Percentiles rank a stretch among this genome's conserved stretches.
Conservation (phyloP, 2,888 invertebrate species). For the Andrena bicolor region DNA sequence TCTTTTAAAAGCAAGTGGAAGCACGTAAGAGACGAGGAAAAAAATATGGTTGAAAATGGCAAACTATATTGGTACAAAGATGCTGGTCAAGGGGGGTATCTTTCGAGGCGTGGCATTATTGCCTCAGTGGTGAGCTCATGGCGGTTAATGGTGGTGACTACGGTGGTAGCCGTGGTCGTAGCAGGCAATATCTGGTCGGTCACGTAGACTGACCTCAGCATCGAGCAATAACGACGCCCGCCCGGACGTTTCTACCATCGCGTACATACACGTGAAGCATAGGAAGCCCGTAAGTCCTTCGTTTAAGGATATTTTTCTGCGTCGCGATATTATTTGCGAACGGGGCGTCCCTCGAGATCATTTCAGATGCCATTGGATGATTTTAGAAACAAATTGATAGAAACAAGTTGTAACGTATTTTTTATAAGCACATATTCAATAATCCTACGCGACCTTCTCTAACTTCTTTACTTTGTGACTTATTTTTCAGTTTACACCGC, state of each 20-base stretch:
- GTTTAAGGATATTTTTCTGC: slow-evolving; percentile 28
- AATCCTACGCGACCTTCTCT: too few relatives aligned
- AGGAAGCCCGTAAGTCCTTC: slow-evolving; percentile 1
- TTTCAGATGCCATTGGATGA: neutral
- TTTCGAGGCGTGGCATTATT: slow-evolving; percentile 79
- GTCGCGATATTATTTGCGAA: slow-evolving; percentile 28
- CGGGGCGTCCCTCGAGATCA: neutral
- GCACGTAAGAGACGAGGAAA: slow-evolving; percentile 35
- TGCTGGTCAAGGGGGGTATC: slow-evolving; percentile 60
- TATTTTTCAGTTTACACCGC: too few relatives aligned
- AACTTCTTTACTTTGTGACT: too few relatives aligned
- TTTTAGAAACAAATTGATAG: neutral
- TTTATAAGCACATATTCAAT: too few relatives aligned
- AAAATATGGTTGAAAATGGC: slow-evolving; percentile 42
- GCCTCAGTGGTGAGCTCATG: slow-evolving; percentile 79
- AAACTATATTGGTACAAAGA: slow-evolving; percentile 57
- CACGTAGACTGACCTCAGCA: slow-evolving; percentile 85
- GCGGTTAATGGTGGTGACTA: slow-evolving; percentile 74
- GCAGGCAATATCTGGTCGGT: slow-evolving; percentile 83
- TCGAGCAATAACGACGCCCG: slow-evolving; percentile 81
- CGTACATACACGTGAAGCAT: slow-evolving; percentile 44
- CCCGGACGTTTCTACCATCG: slow-evolving; percentile 65
- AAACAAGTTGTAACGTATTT: neutral
- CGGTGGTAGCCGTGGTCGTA: slow-evolving; percentile 77
- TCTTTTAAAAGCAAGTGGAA: neutral